Evolutionary conservation across 2,888 invertebrate genomes (phyloP).

Genomic region (Melanchra persicariae): DNA sequence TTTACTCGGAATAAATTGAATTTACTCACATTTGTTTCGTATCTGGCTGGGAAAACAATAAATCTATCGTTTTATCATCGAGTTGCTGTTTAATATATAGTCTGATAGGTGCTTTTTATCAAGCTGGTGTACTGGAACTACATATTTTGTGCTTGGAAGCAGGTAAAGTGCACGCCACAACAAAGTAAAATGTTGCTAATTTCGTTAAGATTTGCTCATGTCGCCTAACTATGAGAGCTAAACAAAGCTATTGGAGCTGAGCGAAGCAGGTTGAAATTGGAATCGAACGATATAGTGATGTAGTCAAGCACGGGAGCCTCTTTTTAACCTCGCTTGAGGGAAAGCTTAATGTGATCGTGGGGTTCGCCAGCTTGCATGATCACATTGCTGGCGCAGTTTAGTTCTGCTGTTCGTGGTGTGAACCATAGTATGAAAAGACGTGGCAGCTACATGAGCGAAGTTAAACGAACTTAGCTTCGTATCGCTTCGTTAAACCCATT

Average conservation of each 20-base stretch:
- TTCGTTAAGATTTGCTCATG: too few species aligned
- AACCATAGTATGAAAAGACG: background rate
- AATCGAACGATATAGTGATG: too few species aligned
- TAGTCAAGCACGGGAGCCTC: too few species aligned
- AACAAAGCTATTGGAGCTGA: too few species aligned
- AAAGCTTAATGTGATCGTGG: background rate
- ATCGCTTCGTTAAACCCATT: background rate
- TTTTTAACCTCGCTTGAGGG: too few species aligned
- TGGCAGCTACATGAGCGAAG: background rate
- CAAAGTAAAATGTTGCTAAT: background rate
- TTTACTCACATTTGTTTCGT: slow-evolving; percentile 45
- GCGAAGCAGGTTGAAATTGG: too few species aligned
- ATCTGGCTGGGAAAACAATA: slow-evolving; percentile 45
- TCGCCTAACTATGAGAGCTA: too few species aligned
- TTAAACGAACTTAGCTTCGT: background rate
- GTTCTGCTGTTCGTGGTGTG: background rate
- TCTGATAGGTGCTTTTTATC: background rate
- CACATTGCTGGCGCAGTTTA: background rate
- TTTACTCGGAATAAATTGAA: slow-evolving; percentile 55
- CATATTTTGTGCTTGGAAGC: background rate
- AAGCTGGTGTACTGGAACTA: background rate
- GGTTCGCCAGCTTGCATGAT: background rate
- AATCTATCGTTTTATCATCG: slow-evolving; percentile 38
- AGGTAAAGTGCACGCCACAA: background rate
- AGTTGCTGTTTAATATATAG: slow-evolving; percentile 22